These are phyloP conservation scores for Anabas testudineus DNA, from an alignment of 2,797 vertebrate genomes.

Conservation along the genomic window DNA sequence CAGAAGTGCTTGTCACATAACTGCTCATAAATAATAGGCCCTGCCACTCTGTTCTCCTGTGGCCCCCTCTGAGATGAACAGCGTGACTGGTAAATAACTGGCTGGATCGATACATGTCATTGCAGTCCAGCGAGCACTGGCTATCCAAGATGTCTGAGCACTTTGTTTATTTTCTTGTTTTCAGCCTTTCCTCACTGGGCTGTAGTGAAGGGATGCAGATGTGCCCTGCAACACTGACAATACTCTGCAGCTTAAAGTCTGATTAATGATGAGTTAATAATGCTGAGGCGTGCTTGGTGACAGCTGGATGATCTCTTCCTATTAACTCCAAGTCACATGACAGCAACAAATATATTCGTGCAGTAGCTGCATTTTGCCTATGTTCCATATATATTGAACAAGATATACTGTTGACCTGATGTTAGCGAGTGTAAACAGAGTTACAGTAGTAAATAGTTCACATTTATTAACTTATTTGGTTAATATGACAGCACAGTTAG, in stretches of 20 bases:
- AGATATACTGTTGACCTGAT: neutral
- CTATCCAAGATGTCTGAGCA: constrained; percentile 58
- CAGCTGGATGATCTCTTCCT: neutral
- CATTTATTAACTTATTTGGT: constrained; percentile 6
- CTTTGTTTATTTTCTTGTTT: constrained; percentile 66
- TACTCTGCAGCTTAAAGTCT: constrained; percentile 13
- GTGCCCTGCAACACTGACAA: constrained; percentile 12
- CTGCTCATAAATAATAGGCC: constrained; percentile 73
- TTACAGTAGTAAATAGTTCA: constrained; percentile 1
- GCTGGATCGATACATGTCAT: constrained; percentile 76
- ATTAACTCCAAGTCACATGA: neutral
- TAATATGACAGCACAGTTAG: constrained; percentile 16
- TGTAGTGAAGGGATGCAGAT: constrained; percentile 41
- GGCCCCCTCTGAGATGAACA: constrained; percentile 53
- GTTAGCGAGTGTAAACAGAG: neutral
- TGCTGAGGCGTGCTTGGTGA: constrained; percentile 1
- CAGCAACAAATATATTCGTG: neutral
- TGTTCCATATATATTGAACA: neutral
- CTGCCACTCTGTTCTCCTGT: constrained; percentile 52
- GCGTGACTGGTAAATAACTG: constrained; percentile 74
- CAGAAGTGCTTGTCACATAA: constrained; percentile 70
- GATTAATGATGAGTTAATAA: neutral
- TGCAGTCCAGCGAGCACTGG: constrained; percentile 64
- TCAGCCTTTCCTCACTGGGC: constrained; percentile 17
- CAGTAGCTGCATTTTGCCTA: neutral